These are phyloP conservation scores for Propsilocerus akamusi DNA, from an alignment of 1,140 invertebrate species.

Conservation along the genomic window DNA sequence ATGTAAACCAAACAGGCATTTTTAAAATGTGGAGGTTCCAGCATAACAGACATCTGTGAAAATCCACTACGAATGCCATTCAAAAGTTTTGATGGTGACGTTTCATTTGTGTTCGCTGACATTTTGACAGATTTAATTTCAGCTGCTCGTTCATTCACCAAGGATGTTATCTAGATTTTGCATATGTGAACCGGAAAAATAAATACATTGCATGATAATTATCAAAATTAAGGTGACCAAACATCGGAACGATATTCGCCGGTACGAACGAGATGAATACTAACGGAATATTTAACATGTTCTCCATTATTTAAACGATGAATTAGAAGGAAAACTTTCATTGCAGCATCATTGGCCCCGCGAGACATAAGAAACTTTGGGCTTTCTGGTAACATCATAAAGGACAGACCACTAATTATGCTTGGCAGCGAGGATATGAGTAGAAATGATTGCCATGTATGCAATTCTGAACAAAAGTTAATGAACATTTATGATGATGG, in stretches of 20 bases:
- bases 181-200: too few relatives aligned
- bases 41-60: background rate
- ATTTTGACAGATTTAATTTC: background rate
- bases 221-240: too few relatives aligned
- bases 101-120: background rate
- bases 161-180: constrained; percentile 12
- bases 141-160: background rate
- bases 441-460: constrained; percentile 63
- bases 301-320: constrained; percentile 40
- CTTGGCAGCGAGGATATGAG: constrained; percentile 41
- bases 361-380: constrained; percentile 64
- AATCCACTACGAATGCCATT: background rate
- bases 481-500: background rate
- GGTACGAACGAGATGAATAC: too few relatives aligned
- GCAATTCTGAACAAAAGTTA: constrained; percentile 25
- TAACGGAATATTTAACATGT: constrained; percentile 43
- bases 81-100: background rate
- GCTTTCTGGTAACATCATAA: constrained; percentile 56
- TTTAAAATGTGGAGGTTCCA: constrained; percentile 11
- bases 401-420: constrained; percentile 34
- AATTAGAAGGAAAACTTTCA: constrained; percentile 35
- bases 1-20: constrained; percentile 16
- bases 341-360: constrained; percentile 44
- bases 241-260: too few relatives aligned
- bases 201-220: constrained; percentile 23